phyloP scores from a whole-genome alignment of 1,140 invertebrate genomes.

The Asbolus verrucosus region DNA sequence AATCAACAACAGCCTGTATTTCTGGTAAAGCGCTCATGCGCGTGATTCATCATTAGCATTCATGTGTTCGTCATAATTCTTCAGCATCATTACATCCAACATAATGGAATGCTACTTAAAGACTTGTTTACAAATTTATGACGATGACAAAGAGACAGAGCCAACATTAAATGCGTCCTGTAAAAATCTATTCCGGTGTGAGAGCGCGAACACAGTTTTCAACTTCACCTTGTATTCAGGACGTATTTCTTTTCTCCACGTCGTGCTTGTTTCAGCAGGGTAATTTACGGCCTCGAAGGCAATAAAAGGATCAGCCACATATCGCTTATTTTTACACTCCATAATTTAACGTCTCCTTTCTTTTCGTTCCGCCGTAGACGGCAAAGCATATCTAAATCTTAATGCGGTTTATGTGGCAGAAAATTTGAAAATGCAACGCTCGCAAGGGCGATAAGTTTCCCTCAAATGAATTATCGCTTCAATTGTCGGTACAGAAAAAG shows the following conservation, averaged over 20 bases:
- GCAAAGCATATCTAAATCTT: slow-evolving; percentile 56
- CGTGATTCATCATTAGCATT: slow-evolving; percentile 16
- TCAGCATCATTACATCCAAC: slow-evolving; percentile 3
- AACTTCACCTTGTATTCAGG: slow-evolving; percentile 27
- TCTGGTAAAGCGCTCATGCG: slow-evolving; percentile 12
- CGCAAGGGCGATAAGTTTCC: slow-evolving; percentile 52
- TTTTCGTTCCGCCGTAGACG: slow-evolving; percentile 48
- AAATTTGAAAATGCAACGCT: slow-evolving; percentile 60
- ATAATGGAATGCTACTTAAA: slow-evolving; percentile 24
- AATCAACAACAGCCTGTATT: slow-evolving; percentile 2
- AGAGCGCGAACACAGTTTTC: slow-evolving; percentile 35
- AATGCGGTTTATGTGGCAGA: slow-evolving; percentile 60
- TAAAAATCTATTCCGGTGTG: slow-evolving; percentile 7
- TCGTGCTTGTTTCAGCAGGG: slow-evolving; percentile 51
- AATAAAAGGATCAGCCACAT: slow-evolving; percentile 62
- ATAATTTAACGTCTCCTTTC: slow-evolving; percentile 58
- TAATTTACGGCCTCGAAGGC: slow-evolving; percentile 60
- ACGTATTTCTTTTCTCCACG: slow-evolving; percentile 50
- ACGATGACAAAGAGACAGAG: slow-evolving; percentile 4
- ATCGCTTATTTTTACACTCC: slow-evolving; percentile 62
- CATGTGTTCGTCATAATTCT: slow-evolving; percentile 39
- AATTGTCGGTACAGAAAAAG: slow-evolving; percentile 44
- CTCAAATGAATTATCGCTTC: slow-evolving; percentile 54
- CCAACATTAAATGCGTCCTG: not conserved
- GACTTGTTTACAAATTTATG: slow-evolving; percentile 25